phyloP scores from a whole-genome alignment of 2,797 vertebrate species.

The Etheostoma nigrum region DNA sequence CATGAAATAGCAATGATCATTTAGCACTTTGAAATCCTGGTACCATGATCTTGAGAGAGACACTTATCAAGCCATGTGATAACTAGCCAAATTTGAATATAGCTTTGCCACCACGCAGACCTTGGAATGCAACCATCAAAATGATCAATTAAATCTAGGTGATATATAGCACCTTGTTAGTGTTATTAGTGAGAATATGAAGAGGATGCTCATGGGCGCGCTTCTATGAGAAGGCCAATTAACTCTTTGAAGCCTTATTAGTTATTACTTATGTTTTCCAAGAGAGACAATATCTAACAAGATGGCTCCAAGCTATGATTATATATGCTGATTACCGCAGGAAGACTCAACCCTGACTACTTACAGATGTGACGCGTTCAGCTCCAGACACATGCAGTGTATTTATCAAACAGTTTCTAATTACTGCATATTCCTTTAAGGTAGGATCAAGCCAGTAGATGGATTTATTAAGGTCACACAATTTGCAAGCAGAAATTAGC shows the following conservation, averaged over 20 bases:
- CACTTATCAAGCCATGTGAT: neutral
- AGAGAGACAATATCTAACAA: constrained; percentile 28
- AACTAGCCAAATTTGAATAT: constrained; percentile 14
- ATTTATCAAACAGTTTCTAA: neutral
- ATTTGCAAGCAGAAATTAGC: neutral
- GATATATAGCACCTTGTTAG: constrained; percentile 15
- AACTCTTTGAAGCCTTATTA: constrained; percentile 24
- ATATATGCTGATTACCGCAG: constrained; percentile 17
- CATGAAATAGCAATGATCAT: constrained; percentile 21
- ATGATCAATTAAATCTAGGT: constrained; percentile 23
- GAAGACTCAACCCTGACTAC: constrained; percentile 13
- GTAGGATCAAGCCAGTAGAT: neutral
- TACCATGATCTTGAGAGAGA: neutral
- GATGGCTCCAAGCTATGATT: constrained; percentile 8
- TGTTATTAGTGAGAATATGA: neutral
- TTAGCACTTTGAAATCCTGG: constrained; percentile 21
- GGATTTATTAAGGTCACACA: neutral
- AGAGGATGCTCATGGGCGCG: neutral
- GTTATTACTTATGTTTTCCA: constrained; percentile 17
- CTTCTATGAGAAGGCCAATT: constrained; percentile 20
- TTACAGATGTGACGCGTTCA: neutral
- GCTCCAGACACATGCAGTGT: neutral
- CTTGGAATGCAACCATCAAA: constrained; percentile 18
- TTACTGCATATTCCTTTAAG: no score
- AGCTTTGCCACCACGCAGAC: constrained; percentile 10